phyloP scores from a whole-genome alignment of 2,797 vertebrate species.

The Coranthus polyacanthus region DNA sequence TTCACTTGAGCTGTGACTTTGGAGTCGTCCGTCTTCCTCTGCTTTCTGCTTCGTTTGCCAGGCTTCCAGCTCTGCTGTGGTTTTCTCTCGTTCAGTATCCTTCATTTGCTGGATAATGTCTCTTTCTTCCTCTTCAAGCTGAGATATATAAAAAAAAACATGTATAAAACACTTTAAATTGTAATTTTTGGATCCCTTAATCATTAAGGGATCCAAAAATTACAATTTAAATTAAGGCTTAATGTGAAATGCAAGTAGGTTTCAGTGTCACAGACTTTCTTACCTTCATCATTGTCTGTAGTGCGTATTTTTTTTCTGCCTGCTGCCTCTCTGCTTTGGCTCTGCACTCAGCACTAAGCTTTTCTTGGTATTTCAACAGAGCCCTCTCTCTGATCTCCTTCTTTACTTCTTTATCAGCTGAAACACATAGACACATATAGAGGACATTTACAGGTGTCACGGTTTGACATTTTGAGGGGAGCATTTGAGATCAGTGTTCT shows the following conservation, averaged over 20 bases:
- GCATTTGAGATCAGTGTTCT: too few relatives aligned
- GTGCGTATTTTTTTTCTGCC: conserved; percentile 87
- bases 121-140: conserved; percentile 91
- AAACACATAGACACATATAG: conserved; percentile 41
- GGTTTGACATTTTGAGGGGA: too few relatives aligned
- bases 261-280: not conserved
- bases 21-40: conserved; percentile 47
- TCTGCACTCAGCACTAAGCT: conserved; percentile 78
- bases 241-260: not conserved
- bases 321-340: conserved; percentile 81
- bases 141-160: conserved; percentile 32
- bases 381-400: conserved; percentile 87
- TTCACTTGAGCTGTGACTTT: conserved; percentile 43
- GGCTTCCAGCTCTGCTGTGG: conserved; percentile 85
- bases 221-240: not conserved
- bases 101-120: conserved; percentile 89
- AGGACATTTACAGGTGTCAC: not conserved
- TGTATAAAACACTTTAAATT: not conserved
- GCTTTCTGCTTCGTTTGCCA: conserved; percentile 85
- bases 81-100: conserved; percentile 85
- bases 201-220: too few relatives aligned
- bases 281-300: conserved; percentile 93
- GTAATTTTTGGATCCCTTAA: too few relatives aligned
- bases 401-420: conserved; percentile 87
- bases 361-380: conserved; percentile 86